These are phyloP conservation scores for Barbus barbus DNA, from an alignment of 2,113 vertebrate species.

Conservation along the genomic window DNA sequence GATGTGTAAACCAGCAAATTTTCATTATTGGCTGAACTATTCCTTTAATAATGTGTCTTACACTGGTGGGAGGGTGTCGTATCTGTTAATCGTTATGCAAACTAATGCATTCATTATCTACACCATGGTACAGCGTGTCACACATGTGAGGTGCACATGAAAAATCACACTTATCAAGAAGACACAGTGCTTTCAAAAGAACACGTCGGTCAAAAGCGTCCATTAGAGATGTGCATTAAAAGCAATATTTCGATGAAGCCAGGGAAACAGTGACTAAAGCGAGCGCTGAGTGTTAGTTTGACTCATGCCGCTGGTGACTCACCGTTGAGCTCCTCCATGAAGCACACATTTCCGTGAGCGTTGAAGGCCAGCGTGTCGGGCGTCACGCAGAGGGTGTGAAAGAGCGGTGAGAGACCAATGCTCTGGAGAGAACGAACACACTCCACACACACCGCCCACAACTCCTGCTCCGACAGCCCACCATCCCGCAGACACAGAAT, in stretches of 20 bases:
- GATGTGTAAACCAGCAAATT: too few species aligned
- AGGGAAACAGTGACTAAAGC: too few species aligned
- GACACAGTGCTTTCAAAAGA: background rate
- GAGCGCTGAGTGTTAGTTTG: background rate
- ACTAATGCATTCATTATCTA: background rate
- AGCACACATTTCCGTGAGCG: constrained; percentile 93
- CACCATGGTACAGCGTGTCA: background rate
- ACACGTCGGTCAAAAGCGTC: background rate
- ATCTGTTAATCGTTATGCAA: background rate
- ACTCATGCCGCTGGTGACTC: constrained; percentile 67
- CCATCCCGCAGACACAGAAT: constrained; percentile 90
- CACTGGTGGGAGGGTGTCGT: background rate
- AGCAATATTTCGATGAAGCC: background rate
- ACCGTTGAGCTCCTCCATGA: constrained; percentile 98
- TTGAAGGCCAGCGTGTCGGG: constrained; percentile 98
- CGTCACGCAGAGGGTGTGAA: constrained; percentile 93
- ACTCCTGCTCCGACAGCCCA: constrained; percentile 90
- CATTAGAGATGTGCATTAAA: background rate
- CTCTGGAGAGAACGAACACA: constrained; percentile 87
- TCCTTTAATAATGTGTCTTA: background rate
- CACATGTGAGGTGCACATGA: too few species aligned
- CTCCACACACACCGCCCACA: constrained; percentile 94
- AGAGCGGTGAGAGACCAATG: constrained; percentile 86
- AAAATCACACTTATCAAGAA: background rate
- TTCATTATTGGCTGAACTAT: too few species aligned